phyloP scores from a whole-genome alignment of 2,888 invertebrate genomes.

The Spatulosminthurus flaviceps region DNA sequence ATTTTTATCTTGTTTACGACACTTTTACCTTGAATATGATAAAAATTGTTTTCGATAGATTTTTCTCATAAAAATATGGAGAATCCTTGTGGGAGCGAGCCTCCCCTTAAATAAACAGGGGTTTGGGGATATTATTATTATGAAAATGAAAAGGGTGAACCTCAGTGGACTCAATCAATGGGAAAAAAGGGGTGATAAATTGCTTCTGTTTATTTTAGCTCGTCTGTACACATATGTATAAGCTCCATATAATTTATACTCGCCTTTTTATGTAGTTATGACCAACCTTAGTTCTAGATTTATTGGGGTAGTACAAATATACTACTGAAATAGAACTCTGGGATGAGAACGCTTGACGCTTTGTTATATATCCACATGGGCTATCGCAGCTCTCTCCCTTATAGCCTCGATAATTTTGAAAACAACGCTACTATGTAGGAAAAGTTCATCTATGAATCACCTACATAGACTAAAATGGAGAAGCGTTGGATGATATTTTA shows the following conservation, averaged over 20 bases:
- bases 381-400: not conserved
- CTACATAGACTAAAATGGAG: not conserved
- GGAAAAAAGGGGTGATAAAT: slow-evolving; percentile 1
- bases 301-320: no score
- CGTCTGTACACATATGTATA: not conserved
- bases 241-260: no score
- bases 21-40: slow-evolving; percentile 4
- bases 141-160: not conserved
- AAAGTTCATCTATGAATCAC: not conserved
- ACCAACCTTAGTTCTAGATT: no score
- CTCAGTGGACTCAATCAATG: not conserved
- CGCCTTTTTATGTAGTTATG: not conserved
- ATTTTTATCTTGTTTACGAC: slow-evolving; percentile 9
- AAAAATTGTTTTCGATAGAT: slow-evolving; percentile 18
- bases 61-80: not conserved
- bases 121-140: not conserved
- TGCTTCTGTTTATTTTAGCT: not conserved
- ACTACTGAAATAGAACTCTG: no score
- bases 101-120: not conserved
- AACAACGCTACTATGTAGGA: not conserved
- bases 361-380: no score
- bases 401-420: slow-evolving; percentile 3
- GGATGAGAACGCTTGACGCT: no score
- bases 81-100: not conserved
- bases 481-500: not conserved